phyloP scores from a whole-genome alignment of 2,797 vertebrate genomes.

The Danio albolineatus region DNA sequence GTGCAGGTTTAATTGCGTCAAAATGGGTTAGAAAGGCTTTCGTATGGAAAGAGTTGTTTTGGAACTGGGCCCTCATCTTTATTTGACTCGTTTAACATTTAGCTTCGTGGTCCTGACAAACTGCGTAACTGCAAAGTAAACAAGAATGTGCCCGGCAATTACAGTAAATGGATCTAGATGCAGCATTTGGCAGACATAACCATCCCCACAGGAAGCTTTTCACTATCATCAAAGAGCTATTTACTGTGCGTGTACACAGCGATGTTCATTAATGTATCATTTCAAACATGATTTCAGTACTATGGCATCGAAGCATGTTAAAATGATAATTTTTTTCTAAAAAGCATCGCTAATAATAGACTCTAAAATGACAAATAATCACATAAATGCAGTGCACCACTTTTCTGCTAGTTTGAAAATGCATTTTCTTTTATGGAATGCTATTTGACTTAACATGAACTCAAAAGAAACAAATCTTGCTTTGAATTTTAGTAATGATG shows the following conservation, averaged over 20 bases:
- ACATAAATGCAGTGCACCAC: not conserved
- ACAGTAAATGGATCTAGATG: slow-evolving; percentile 17
- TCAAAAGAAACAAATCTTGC: not conserved
- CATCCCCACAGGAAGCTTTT: not conserved
- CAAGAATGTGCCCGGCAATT: not conserved
- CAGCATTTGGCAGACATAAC: slow-evolving; percentile 37
- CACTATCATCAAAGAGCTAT: slow-evolving; percentile 3
- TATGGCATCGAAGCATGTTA: not conserved
- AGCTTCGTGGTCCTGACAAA: slow-evolving; percentile 1
- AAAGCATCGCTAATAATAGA: not conserved
- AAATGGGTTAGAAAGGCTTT: slow-evolving; percentile 27
- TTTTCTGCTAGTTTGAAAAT: not conserved
- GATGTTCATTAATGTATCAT: not conserved
- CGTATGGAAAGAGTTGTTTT: slow-evolving; percentile 16
- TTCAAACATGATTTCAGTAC: not conserved
- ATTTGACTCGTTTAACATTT: slow-evolving; percentile 15
- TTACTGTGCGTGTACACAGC: not conserved
- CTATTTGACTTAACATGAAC: not conserved
- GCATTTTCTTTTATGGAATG: not conserved
- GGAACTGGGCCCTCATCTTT: slow-evolving; percentile 4
- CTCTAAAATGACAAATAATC: not conserved
- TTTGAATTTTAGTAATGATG: not conserved
- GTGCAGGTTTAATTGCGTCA: not conserved
- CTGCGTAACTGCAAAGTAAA: slow-evolving; percentile 12
- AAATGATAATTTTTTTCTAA: not conserved